Base-by-base conservation (phyloP, 2,888 invertebrate species). In the Erannis defoliaria region DNA sequence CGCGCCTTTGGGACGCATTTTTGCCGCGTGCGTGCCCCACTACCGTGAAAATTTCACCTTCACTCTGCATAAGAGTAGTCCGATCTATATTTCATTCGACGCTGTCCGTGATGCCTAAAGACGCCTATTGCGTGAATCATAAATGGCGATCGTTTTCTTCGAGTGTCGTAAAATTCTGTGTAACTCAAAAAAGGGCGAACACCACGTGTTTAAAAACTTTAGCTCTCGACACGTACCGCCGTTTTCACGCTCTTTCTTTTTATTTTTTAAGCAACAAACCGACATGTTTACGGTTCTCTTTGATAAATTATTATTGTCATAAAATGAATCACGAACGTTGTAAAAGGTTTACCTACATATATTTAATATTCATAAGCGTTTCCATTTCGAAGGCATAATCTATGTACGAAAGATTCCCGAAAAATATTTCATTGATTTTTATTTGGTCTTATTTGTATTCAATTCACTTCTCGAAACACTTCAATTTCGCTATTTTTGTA, bases 101-200 rank as follows among this genome's bases (percentile, higher is more conserved):
- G 71, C 71, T 76, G 67, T 81, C 82, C 80, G 83, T 86, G 85
- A 85, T 82, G 82, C 80, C 81, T 81, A 80, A 85, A 85, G 81
- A 84, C 74, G 82, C 83, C 82, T 85, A 88, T 85, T 78, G 80
- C 84, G 75, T 89, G 89, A 90, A 90, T 88, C 86, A 88, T 90
- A 85, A 84, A 88, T 89, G 85, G 67, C 75, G 72, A 89, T 87
- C 86, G 86, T 84, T 90, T 89, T 82, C 81, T 78, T 74, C 75
- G 75, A 78, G 78, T 74, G 73, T 71, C 83, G 79, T 85, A 82
- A 82, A 85, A 81, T 76, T 79, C 51, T 81, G 75, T 76, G 67
- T 72, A 71, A 77, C 67, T 78, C 77, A 77, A 77, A 79, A 26
- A 75, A 71, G 71, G 70, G 64, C 53, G 59, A 68, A 71, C 71